Base-by-base conservation (phyloP, 1,140 invertebrate species). In the Drosophila parabipectinata region DNA sequence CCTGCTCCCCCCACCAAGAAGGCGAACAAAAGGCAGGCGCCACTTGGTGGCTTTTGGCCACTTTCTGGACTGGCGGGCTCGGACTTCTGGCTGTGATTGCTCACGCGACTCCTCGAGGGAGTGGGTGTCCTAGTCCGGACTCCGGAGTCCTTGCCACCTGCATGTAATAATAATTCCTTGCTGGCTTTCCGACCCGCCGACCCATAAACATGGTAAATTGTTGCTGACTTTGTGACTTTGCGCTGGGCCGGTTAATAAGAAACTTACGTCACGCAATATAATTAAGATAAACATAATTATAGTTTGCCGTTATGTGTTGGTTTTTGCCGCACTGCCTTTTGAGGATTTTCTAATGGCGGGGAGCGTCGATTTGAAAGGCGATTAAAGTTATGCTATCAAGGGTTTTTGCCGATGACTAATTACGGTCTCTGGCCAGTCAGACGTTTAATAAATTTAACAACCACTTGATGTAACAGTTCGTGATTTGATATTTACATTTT, bases 251-350 rank as follows among this genome's bases (percentile, higher is more conserved):
- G 72, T 88, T 88, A 87, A 88, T 88, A 88, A 77, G 83, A 83
- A 88, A 89, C 84, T 69, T 83, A 79, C 79, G 68, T 88, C 83
- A 88, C 83, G 83, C 83, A 89, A 88, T 88, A 88, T 88, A 88
- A 88, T 88, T 88, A 88, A 88, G 83, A 88, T 88, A 88, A 88
- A 88, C 83, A 88, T 88, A 88, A 88, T 88, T 88, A 88, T 88
- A 83, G 83, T 87, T 88, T 59, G 78, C 64, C 63, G 81, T 74
- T 80, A 61, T 81, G 62, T 83, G 53, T 76, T 82, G 74, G 39
- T 76, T 73, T 78, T 68, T 68, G 66, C 68, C 34, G 41, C 34
- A 37, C 57, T 39, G 56, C 54, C 39, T 30, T 79, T 18, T 75
- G 54, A 56, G 63, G 56, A 14, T 63, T 57, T 63, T 84, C 82